Evolutionary conservation across 2,797 vertebrate species (phyloP), one percentile per base, ranked within the genome.

Genomic region (Sitta carolinensis): DNA sequence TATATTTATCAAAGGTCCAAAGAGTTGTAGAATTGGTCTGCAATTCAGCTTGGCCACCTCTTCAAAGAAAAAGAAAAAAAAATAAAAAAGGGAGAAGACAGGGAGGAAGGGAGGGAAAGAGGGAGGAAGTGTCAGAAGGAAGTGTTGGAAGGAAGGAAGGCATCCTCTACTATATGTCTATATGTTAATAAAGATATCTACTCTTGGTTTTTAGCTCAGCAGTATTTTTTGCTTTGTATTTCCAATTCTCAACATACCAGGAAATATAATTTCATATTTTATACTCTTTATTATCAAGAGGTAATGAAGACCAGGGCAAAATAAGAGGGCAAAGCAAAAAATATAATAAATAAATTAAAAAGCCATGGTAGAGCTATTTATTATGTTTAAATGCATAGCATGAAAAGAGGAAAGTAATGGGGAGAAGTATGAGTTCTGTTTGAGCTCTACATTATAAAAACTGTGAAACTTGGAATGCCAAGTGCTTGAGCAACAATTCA

Each of bases 1-100:
- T 10, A 42, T 42, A 79, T 93, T 94, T 86, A 66, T 89, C 43
- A 87, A 64, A 78, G 8, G 25, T 67, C 18, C 43, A 66, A 78
- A n/a, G 21, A 72, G 12, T 8, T 77, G 16, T 34, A 59, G 69
- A 85, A 74, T 59, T 0, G 0, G 6, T 38, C 22, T 55, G 17
- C 9, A 68, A 64, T 7, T 16, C 13, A 25, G 16, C 42, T 64
- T 20, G 3, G 5, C 42, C 18, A 78, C 8, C 3, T 74, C 29
- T 59, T 67, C 7, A 48, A 67, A 80, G 12, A 21, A 64, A 68
- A 59, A 18, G 2, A 11, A 30, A 25, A 13, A 38, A 18, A 13
- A 40, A 3, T 18, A 5, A 54, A 7, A 9, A 12, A 9, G 10
- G 15, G 5, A 13, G 11, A 14, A 13, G 36, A 10, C 36, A 36